Conservation (phyloP, 2,113 vertebrate genomes). For the Daphoenositta chrysoptera region DNA sequence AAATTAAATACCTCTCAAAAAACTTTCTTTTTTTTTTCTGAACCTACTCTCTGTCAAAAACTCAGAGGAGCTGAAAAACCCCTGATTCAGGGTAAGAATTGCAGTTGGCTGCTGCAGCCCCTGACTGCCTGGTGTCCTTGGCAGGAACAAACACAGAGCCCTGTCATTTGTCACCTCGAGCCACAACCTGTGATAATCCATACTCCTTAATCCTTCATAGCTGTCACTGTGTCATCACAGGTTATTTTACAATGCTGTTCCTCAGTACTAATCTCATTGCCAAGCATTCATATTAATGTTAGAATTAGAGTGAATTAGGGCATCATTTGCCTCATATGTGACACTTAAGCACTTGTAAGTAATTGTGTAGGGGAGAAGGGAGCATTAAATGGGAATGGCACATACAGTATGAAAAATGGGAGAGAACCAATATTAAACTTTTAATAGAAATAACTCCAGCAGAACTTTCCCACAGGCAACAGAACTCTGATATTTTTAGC, state of each 20-base stretch:
- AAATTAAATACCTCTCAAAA: not conserved
- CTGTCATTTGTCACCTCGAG: not conserved
- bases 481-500: conserved; percentile 75
- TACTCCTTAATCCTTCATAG: conserved; percentile 44
- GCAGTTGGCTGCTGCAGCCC: not conserved
- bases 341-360: conserved; percentile 37
- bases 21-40: not conserved
- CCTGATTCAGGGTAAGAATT: not conserved
- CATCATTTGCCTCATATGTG: conserved; percentile 32
- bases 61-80: not conserved
- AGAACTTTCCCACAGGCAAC: conserved; percentile 74
- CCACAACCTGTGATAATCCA: conserved; percentile 52
- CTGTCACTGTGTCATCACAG: conserved; percentile 14
- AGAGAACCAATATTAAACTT: conserved; percentile 25
- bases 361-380: not conserved
- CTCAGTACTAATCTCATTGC: conserved; percentile 51
- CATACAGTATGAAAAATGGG: conserved; percentile 26
- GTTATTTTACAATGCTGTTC: conserved; percentile 34
- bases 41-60: not conserved
- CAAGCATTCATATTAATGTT: conserved; percentile 54
- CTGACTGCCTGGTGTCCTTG: not conserved
- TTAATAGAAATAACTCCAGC: conserved; percentile 51
- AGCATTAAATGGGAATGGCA: not conserved
- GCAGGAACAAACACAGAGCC: conserved; percentile 2
- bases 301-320: conserved; percentile 62